Percentiles rank a stretch among this genome's conserved stretches.
phyloP scores from a whole-genome alignment of 2,797 vertebrate genomes.

The Nannoperca australis region DNA sequence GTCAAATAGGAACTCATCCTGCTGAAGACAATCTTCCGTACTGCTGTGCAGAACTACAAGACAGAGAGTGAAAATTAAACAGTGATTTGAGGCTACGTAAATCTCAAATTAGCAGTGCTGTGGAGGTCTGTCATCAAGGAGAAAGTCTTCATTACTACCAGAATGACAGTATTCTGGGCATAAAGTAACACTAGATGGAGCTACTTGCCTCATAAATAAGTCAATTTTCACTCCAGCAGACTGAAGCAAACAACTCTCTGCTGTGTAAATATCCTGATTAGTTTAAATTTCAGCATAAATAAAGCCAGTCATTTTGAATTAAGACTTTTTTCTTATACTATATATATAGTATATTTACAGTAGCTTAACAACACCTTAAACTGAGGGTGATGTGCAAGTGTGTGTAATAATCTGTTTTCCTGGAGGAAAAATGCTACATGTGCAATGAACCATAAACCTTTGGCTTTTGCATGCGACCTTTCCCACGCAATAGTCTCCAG shows the following conservation, averaged over 20 bases:
- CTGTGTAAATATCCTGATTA: not conserved
- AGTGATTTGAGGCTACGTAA: not conserved
- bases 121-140: not conserved
- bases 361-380: conserved; percentile 10
- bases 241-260: not conserved
- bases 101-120: not conserved
- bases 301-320: not conserved
- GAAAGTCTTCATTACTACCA: not conserved
- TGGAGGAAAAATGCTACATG: not conserved
- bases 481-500: not conserved
- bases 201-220: conserved; percentile 36
- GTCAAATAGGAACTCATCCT: conserved; percentile 89
- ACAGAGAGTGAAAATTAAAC: conserved; percentile 27
- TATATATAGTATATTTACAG: not conserved
- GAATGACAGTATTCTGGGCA: not conserved
- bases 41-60: conserved; percentile 91
- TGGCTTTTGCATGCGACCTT: conserved; percentile 28
- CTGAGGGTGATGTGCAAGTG: not conserved
- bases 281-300: not conserved
- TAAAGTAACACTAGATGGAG: conserved; percentile 70
- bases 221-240: not conserved
- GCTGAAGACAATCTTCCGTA: conserved; percentile 94
- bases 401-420: conserved; percentile 33
- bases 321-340: not conserved
- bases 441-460: not conserved